Evolutionary conservation across 2,113 vertebrate genomes (phyloP), one percentile per base, ranked within the genome.

Genomic region (Phodopus roborovskii): DNA sequence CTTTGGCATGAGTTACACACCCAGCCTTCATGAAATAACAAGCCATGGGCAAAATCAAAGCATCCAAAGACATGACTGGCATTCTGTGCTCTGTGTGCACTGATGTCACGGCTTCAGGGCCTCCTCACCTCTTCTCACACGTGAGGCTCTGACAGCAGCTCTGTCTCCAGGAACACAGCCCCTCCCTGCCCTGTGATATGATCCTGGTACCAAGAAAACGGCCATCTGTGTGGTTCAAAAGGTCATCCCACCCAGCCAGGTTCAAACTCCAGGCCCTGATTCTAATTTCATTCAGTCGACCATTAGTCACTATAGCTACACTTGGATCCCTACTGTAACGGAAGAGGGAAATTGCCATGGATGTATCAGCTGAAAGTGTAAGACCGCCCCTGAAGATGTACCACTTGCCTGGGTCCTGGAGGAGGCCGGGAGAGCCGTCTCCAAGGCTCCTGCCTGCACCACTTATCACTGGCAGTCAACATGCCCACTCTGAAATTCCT

Each of bases 1-100:
- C 36, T 13, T 79, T 24, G 0, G 22, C n/a, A 81, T 50, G 94
- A 84, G 19, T 56, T 90, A 39, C 84, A 88, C 89, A 96, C 70
- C 71, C 30, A 17, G 90, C 56, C 91, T 90, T 83, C n/a, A 15
- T 26, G 30, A 86, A 82, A 2, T 24, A 66, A 66, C 28, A 10
- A 50, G 77, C 60, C 60, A 16, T 0, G 19, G 50, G 84, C 75
- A 62, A 84, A 77, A 68, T 15, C 39, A 73, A 92, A 53, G 74
- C 39, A 5, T 12, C 45, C 45, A 6, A 42, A 71, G 74, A 33
- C 0, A 85, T 56, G 20, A n/a, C 91, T 17, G 1, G 20, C 1
- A 1, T 22, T 3, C 56, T 12, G 5, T 20, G 10, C 33, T n/a
- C 33, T 0, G 1, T 0, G 24, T 1, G 7, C 45, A 1, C 24